These are phyloP conservation scores for Parotia lawesii DNA, from an alignment of 2,113 vertebrate genomes.

Conservation along the genomic window DNA sequence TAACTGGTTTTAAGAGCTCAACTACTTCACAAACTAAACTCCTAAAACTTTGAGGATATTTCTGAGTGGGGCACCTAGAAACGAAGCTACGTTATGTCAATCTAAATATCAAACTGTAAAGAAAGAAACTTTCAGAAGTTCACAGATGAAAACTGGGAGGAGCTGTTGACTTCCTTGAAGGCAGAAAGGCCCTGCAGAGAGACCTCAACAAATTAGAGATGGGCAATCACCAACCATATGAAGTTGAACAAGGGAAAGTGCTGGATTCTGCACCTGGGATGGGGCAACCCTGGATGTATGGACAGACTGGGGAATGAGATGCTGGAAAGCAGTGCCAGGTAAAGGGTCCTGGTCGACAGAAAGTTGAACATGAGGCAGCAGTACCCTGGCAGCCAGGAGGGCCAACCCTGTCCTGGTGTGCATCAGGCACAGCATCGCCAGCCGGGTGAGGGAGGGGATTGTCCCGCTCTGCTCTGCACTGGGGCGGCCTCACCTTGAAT, in stretches of 20 bases:
- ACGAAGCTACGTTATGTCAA: neutral
- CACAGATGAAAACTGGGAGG: neutral
- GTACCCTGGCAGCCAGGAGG: neutral
- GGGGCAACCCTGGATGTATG: fast-evolving
- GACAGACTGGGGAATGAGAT: neutral
- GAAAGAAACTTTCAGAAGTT: neutral
- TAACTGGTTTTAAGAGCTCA: neutral
- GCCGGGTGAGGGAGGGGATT: fast-evolving
- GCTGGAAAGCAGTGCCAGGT: fast-evolving
- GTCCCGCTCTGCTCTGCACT: fast-evolving
- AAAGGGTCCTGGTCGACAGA: fast-evolving
- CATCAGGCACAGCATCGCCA: fast-evolving
- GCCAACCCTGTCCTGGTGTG: fast-evolving
- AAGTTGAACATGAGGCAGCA: fast-evolving
- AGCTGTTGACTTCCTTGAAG: neutral
- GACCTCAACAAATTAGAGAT: neutral
- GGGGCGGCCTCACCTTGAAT: fast-evolving
- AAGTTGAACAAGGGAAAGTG: neutral
- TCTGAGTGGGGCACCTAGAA: neutral
- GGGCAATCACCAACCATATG: neutral
- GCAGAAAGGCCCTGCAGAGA: neutral
- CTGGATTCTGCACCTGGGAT: neutral
- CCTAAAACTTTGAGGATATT: neutral
- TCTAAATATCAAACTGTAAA: neutral
- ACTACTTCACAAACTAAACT: neutral